Percentiles rank a stretch among this genome's conserved stretches.
phyloP scores from a whole-genome alignment of 1,140 invertebrate genomes.

The Drosophila jambulina region DNA sequence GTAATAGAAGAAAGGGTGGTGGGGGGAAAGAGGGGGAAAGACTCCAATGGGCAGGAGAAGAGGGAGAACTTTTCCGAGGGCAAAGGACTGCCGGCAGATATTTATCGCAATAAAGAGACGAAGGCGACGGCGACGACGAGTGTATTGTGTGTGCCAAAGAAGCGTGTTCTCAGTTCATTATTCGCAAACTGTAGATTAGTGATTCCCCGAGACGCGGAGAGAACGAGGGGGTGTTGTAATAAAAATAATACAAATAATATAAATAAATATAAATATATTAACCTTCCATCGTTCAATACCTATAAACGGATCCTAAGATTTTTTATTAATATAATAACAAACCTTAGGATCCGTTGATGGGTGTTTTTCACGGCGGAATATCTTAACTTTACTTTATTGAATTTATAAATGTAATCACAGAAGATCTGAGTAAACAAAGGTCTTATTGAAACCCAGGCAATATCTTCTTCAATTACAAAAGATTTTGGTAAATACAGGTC shows the following conservation, averaged over 20 bases:
- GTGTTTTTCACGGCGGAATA: too few species aligned
- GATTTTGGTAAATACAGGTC: neutral
- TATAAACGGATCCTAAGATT: too few species aligned
- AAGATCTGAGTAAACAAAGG: neutral
- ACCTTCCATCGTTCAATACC: too few species aligned
- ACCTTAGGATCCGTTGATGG: too few species aligned
- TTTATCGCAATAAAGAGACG: conserved; percentile 24
- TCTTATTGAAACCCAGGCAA: neutral
- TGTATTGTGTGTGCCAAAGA: conserved; percentile 18
- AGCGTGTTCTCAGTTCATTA: conserved; percentile 28
- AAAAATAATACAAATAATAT: neutral
- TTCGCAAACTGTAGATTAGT: conserved; percentile 11
- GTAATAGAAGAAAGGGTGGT: neutral
- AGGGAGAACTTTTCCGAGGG: conserved; percentile 9
- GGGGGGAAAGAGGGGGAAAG: neutral
- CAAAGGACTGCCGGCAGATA: conserved; percentile 28
- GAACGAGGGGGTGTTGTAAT: neutral
- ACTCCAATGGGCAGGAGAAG: neutral
- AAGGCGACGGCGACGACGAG: neutral
- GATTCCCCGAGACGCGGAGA: neutral
- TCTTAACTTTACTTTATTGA: neutral
- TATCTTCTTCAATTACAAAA: neutral
- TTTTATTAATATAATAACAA: too few species aligned
- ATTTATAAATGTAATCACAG: neutral
- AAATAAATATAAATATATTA: too few species aligned